phyloP scores from a whole-genome alignment of 2,888 invertebrate genomes.

The Sipha maydis region DNA sequence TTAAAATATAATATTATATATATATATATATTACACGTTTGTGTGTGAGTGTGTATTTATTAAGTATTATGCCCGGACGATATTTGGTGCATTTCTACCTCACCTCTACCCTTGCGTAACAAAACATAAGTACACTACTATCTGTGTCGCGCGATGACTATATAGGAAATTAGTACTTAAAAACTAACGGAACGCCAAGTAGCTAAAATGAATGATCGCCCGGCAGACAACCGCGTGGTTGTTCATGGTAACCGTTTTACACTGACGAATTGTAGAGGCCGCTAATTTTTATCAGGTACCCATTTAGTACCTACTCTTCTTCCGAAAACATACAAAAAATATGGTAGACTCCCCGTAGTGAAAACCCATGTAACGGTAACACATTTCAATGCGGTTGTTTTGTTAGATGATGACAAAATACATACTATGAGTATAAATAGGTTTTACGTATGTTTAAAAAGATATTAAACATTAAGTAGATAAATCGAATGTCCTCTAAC shows the following conservation, averaged over 20 bases:
- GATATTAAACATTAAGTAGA: background rate
- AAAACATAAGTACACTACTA: background rate
- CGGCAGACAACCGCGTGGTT: background rate
- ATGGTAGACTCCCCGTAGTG: constrained; percentile 19
- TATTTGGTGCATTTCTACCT: background rate
- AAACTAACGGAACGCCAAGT: constrained; percentile 38
- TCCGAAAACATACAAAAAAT: constrained; percentile 3
- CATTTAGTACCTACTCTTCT: too few relatives aligned
- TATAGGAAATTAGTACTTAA: constrained; percentile 44
- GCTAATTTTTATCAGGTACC: constrained; percentile 29
- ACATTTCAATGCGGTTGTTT: constrained; percentile 24
- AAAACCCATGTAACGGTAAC: constrained; percentile 34
- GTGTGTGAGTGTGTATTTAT: background rate
- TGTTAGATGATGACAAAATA: background rate
- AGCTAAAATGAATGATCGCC: constrained; percentile 39
- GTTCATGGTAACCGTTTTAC: constrained; percentile 34
- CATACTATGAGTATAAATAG: background rate
- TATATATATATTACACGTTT: background rate
- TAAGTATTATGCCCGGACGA: background rate
- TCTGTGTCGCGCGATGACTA: background rate
- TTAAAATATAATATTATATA: constrained; percentile 39
- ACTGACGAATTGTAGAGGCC: background rate
- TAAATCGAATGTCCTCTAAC: background rate
- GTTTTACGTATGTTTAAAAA: background rate
- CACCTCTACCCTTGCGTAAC: background rate